Base-by-base conservation (phyloP, 2,797 vertebrate genomes). In the Podarcis lilfordi region DNA sequence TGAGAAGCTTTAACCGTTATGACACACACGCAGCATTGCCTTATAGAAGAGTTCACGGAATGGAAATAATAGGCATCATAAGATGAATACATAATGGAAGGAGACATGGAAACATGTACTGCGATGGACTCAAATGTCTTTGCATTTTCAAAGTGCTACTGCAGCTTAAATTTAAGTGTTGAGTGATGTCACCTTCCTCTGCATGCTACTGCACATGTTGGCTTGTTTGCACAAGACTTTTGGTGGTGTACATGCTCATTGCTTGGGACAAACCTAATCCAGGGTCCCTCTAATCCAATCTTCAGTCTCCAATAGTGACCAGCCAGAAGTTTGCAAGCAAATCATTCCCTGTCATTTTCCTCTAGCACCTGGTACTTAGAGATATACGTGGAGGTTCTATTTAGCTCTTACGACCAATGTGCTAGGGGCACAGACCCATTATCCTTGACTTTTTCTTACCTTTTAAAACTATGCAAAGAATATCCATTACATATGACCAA, bases 31-130 rank as follows among this genome's bases (percentile, higher is more conserved):
- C 0, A 93, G 88, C 59, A 84, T 76, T 92, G 66, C 40, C 35
- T 55, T 80, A 80, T 78, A 76, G 87, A 91, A 25, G 91, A 91
- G 89, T 89, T 94, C 90, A 92, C 84, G 55, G 82, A 75, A 92
- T 86, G 95, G 89, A 91, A 86, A 89, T 90, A 92, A 95, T 88
- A 90, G 90, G 40, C 86, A 89, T 93, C 87, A 86, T 86, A 86
- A 85, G 92, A 89, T 87, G 89, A 90, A 93, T 85, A 82, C 25
- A 75, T 84, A 85, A 83, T 68, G 69, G 88, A 95, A 95, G 84
- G 88, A 74, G n/a, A 40, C 88, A 29, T 90, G 85, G 45, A 84
- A 69, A 1, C 0, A 35, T 35, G 82, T 61, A 80, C n/a, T 37
- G 61, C 3, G 32, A 85, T 76, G 2, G 69, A 83, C 88, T 21